These are phyloP conservation scores for Aplocera efformata DNA, from an alignment of 2,888 invertebrate genomes.

Conservation along the genomic window DNA sequence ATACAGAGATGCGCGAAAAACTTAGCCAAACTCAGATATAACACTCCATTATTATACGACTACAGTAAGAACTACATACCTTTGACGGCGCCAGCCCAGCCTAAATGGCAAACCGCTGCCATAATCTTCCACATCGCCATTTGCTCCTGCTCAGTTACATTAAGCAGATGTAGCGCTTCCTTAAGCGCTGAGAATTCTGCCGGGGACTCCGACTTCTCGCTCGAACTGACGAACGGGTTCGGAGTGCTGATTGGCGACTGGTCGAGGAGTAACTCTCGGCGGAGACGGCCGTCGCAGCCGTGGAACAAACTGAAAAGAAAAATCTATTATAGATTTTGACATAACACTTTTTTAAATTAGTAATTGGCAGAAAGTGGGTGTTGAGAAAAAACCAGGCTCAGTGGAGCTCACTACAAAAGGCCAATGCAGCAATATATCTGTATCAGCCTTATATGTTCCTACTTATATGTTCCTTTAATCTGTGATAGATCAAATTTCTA, in stretches of 20 bases:
- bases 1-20: too few species aligned
- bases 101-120: conserved; percentile 96
- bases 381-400: too few species aligned
- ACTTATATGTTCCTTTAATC: too few species aligned
- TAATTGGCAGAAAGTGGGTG: too few species aligned
- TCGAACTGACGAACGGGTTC: conserved; percentile 89
- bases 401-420: too few species aligned
- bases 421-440: too few species aligned
- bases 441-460: too few species aligned
- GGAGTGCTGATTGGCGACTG: conserved; percentile 71
- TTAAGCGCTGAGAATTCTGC: conserved; percentile 90
- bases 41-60: background rate
- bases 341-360: too few species aligned
- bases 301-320: conserved; percentile 83
- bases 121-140: conserved; percentile 92
- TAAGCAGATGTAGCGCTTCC: conserved; percentile 87
- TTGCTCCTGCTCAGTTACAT: conserved; percentile 88
- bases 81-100: conserved; percentile 91
- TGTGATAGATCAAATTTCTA: too few species aligned
- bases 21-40: too few species aligned
- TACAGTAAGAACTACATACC: conserved; percentile 56
- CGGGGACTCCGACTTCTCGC: conserved; percentile 90
- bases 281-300: conserved; percentile 89
- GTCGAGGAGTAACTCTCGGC: conserved; percentile 91
- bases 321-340: too few species aligned